Base-by-base conservation (phyloP, 2,888 invertebrate genomes). In the Abscondita cerata region DNA sequence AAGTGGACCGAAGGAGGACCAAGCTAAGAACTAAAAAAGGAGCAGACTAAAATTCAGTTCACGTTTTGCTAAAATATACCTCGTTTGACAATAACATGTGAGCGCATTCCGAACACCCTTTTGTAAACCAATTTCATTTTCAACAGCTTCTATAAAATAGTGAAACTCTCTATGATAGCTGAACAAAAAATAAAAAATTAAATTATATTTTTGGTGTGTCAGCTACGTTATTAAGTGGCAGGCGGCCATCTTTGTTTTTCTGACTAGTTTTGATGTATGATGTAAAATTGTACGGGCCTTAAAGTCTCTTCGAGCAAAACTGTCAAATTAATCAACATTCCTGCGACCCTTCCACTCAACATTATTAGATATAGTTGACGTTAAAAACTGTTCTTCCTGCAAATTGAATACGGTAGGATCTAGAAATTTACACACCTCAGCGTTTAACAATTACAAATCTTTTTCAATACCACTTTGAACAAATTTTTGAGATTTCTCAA, bases 191-290 rank as follows among this genome's bases (percentile, higher is more conserved):
- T 73, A 73, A 70, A 72, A 77, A 77, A 77, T 76, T 76, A 75
- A 76, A 78, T 77, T 77, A 78, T 74, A 76, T 78, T 76, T 76
- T 75, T 74, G 75, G 74, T 72, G 76, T 74, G 78, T 77, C 78
- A 77, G 76, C 76, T 69, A 62, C 66, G 75, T 77, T 78, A 77
- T 77, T 77, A 76, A 77, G 74, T 73, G 72, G 71, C 70, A 69
- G 70, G 66, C 73, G 71, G 75, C 76, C 75, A 75, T 76, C 71
- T 76, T 76, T 75, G 74, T 73, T 75, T 74, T 73, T 75, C 68
- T 70, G 72, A 68, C 72, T 68, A 68, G 65, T 71, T 74, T 73
- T 75, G 76, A 76, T 74, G 74, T 73, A 76, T 73, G 75, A 74
- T 73, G 73, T 74, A 73, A 75, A 74, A 73, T 70, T 73, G 70